Percentiles rank a stretch among this genome's conserved stretches.
These are phyloP conservation scores for Brachionus paranguensis DNA, from an alignment of 1,140 invertebrate genomes.

Conservation along the genomic window DNA sequence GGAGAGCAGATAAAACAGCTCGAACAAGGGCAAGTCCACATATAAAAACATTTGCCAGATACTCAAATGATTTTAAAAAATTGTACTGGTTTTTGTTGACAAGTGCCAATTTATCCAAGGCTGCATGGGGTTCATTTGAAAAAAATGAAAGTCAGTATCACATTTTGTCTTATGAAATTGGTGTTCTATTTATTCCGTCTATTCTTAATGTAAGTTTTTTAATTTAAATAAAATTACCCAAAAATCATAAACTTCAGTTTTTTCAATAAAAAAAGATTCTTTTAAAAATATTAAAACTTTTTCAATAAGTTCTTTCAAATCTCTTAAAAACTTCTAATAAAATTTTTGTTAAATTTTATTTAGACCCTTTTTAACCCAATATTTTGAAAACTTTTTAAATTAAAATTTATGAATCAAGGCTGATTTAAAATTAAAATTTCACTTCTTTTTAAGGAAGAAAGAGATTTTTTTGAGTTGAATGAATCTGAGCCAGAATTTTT, in stretches of 20 bases:
- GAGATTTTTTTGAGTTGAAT: background rate
- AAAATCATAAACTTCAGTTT: too few relatives aligned
- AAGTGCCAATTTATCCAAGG: constrained; percentile 40
- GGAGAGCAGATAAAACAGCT: constrained; percentile 3
- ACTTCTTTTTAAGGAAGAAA: background rate
- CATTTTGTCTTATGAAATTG: constrained; percentile 38
- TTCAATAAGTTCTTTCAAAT: too few relatives aligned
- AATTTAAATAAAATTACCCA: too few relatives aligned
- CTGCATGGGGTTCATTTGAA: constrained; percentile 34
- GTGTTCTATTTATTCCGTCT: constrained; percentile 22
- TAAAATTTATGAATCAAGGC: background rate
- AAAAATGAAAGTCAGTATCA: constrained; percentile 34
- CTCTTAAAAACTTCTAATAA: too few relatives aligned
- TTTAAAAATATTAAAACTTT: too few relatives aligned
- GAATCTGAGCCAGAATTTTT: background rate
- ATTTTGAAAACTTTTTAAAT: too few relatives aligned
- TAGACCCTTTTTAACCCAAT: too few relatives aligned
- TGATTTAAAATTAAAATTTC: background rate
- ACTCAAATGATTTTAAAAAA: constrained; percentile 17
- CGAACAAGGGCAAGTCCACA: constrained; percentile 40
- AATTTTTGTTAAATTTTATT: background rate
- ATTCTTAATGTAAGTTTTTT: background rate
- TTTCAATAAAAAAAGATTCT: too few relatives aligned
- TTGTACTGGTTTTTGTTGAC: constrained; percentile 40
- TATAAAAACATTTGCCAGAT: constrained; percentile 40